Conservation (phyloP, 1,140 invertebrate species). For the Drosophila mayri region DNA sequence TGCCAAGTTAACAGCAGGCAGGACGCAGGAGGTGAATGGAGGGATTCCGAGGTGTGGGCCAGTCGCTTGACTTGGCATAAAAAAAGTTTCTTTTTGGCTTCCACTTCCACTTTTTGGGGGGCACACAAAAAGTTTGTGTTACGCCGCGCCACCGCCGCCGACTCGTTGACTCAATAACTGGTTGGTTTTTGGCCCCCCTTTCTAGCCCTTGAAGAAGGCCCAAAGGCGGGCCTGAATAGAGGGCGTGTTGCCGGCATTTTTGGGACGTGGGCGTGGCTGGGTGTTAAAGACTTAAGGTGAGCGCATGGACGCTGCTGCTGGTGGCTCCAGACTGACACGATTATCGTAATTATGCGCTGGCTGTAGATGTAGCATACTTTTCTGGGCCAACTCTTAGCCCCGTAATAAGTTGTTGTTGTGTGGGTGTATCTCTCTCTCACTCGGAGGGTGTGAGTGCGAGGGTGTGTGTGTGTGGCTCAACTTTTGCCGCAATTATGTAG, state of each 20-base stretch:
- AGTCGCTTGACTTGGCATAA: slow-evolving; percentile 65
- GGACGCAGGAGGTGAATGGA: slow-evolving; percentile 9
- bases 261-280: slow-evolving; percentile 26
- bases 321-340: slow-evolving; percentile 72
- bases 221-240: slow-evolving; percentile 1
- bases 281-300: slow-evolving; percentile 40
- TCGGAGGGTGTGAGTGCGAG: background rate
- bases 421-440: slow-evolving; percentile 35
- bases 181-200: slow-evolving; percentile 28
- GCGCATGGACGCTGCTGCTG: slow-evolving; percentile 30
- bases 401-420: slow-evolving; percentile 37
- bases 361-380: slow-evolving; percentile 76
- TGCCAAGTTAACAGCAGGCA: slow-evolving; percentile 27
- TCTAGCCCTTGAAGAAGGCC: background rate
- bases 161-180: slow-evolving; percentile 81
- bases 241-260: slow-evolving; percentile 34
- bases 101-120: slow-evolving; percentile 56
- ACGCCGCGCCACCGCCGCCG: slow-evolving; percentile 57
- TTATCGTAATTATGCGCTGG: slow-evolving; percentile 83
- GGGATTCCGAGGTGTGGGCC: slow-evolving; percentile 30
- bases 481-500: slow-evolving; percentile 81
- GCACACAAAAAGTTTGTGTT: slow-evolving; percentile 73
- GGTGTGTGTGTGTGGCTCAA: slow-evolving; percentile 59
- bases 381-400: slow-evolving; percentile 64
- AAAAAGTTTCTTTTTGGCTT: slow-evolving; percentile 73